Base-by-base conservation (phyloP, 2,888 invertebrate genomes). In the Drosophila ezoana region DNA sequence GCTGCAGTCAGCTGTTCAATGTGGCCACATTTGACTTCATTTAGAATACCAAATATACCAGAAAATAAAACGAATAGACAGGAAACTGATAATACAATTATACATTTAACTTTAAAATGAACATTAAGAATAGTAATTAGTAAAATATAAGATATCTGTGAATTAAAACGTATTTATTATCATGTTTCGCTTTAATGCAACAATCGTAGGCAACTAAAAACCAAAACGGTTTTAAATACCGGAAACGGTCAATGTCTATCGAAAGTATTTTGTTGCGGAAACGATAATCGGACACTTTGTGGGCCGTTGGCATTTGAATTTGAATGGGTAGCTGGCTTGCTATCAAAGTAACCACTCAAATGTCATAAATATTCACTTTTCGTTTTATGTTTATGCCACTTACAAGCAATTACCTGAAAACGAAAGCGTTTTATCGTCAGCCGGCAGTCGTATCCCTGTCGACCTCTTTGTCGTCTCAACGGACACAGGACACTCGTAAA, bases 391-490 rank as follows among this genome's bases (percentile, higher is more conserved):
- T 85, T 85, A 81, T 85, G 73, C 85, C 85, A 85, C 85, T 87
- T 83, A 83, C 86, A 87, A 87, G 86, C 88, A 87, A 87, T 86
- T 88, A 87, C 83, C 83, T 82, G 87, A 86, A 80, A 88, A 73
- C 87, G 83, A 88, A 84, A 82, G 85, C 88, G 78, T 84, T 87
- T 84, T 84, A 84, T 84, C 88, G 86, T 66, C 40, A 47, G 61
- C 33, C 35, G 33, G 4, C 11, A 47, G 35, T 18, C 32, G n/a
- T 53, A 58, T 53, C 61, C 43, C 35, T 13, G 20, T 48, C 48
- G 54, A 48, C 58, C 52, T 38, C 28, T 20, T 47, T 32, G 47
- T 43, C 53, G 32, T 51, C 51, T 41, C 60, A 20, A 43, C 47
- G 69, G 68, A 64, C 54, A 76, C 69, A 61, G 69, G 59, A 69